Conservation (phyloP, 2,888 invertebrate genomes). For the Bellardia bayeri region DNA sequence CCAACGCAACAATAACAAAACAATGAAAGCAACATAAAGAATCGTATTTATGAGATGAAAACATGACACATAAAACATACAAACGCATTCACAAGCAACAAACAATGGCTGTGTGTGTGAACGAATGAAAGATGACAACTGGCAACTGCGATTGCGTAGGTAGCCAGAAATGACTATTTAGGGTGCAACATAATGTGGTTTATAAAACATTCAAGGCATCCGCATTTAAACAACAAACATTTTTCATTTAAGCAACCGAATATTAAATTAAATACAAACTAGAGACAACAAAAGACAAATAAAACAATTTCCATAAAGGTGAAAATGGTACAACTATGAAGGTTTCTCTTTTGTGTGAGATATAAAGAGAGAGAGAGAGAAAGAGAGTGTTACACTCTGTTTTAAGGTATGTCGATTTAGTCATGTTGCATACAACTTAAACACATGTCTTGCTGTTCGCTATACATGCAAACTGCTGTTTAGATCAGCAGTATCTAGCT, state of each 20-base stretch:
- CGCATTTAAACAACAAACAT: conserved; percentile 20
- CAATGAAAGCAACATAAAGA: conserved; percentile 43
- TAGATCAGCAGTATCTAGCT: background rate
- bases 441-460: background rate
- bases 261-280: background rate
- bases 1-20: conserved; percentile 24
- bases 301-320: background rate
- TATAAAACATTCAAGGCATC: conserved; percentile 23
- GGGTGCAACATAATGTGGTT: conserved; percentile 54
- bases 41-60: conserved; percentile 57
- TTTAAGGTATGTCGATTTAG: too few relatives aligned
- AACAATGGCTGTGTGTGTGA: background rate
- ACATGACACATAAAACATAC: conserved; percentile 55
- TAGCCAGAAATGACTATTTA: conserved; percentile 22
- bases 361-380: background rate
- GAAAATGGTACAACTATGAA: background rate
- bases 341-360: background rate
- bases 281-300: background rate
- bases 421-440: background rate
- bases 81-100: conserved; percentile 9
- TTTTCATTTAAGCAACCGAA: conserved; percentile 36
- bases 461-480: background rate
- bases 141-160: conserved; percentile 55
- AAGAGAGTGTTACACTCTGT: background rate
- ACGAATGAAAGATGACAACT: background rate